Percentiles rank a stretch among this genome's conserved stretches.
phyloP scores from a whole-genome alignment of 2,113 vertebrate genomes.

The Lutjanus erythropterus region DNA sequence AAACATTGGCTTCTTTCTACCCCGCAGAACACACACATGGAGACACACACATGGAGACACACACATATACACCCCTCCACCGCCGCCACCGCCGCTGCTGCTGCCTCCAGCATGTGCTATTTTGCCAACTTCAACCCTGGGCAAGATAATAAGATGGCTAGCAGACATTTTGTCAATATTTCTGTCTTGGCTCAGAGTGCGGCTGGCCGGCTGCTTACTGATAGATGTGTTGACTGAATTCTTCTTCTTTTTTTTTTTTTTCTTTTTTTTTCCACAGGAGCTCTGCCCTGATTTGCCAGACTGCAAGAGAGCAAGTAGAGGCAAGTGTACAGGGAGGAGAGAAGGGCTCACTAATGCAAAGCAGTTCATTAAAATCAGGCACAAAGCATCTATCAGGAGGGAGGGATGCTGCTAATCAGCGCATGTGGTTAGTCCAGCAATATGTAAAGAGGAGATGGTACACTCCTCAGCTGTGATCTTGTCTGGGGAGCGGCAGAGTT shows the following conservation, averaged over 20 bases:
- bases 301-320: slow-evolving; percentile 65
- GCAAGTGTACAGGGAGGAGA: slow-evolving; percentile 62
- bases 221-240: slow-evolving; percentile 80
- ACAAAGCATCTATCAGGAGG: slow-evolving; percentile 68
- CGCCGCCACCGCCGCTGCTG: slow-evolving; percentile 2
- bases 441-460: slow-evolving; percentile 52
- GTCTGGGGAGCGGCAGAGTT: slow-evolving; percentile 44
- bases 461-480: slow-evolving; percentile 52
- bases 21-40: slow-evolving; percentile 47
- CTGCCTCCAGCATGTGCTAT: slow-evolving; percentile 72
- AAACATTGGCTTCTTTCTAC: slow-evolving; percentile 64
- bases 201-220: slow-evolving; percentile 77
- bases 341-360: slow-evolving; percentile 71
- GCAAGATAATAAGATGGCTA: slow-evolving; percentile 77
- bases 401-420: slow-evolving; percentile 70
- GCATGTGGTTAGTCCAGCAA: slow-evolving; percentile 62
- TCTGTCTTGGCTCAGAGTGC: slow-evolving; percentile 81
- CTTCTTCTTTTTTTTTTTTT: slow-evolving; percentile 37
- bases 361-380: slow-evolving; percentile 78
- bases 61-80: slow-evolving; percentile 9
- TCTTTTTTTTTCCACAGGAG: slow-evolving; percentile 32
- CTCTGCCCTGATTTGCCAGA: slow-evolving; percentile 61
- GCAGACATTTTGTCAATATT: slow-evolving; percentile 83
- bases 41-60: slow-evolving; percentile 22
- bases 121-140: slow-evolving; percentile 74